A percentile compares a stretch with the other conserved stretches of the same genome.
Evolutionary conservation across 2,113 vertebrate genomes (phyloP).

Genomic region (Marcusenius ussheri): DNA sequence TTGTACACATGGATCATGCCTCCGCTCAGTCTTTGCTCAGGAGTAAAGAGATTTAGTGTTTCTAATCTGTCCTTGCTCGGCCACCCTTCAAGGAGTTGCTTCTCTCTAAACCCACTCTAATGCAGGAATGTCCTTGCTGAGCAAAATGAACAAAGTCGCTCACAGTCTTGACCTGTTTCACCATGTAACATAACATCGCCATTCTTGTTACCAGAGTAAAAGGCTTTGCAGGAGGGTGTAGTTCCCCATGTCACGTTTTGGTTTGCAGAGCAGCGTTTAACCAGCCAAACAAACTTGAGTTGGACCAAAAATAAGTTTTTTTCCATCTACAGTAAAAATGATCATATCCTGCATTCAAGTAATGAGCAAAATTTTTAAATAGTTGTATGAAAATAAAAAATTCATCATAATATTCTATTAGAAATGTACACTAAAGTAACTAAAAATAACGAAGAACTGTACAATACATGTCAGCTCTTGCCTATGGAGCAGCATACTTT

Average conservation of each 20-base stretch:
- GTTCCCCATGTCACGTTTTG: not conserved
- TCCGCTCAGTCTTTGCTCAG: not conserved
- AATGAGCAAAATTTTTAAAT: not conserved
- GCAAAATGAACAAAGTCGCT: not conserved
- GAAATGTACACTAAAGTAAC: not conserved
- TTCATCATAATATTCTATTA: not conserved
- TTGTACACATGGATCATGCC: not conserved
- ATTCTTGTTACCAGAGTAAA: not conserved
- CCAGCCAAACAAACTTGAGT: not conserved
- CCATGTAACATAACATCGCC: not conserved
- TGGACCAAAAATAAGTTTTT: not conserved
- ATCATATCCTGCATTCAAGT: not conserved
- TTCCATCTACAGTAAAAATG: not conserved
- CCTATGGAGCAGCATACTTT: not conserved
- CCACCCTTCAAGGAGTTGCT: not conserved
- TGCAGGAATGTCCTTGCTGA: slow-evolving; percentile 1
- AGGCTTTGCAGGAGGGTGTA: not conserved
- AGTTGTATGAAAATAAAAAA: not conserved
- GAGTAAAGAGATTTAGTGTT: slow-evolving; percentile 8
- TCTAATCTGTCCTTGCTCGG: not conserved
- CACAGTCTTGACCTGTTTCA: not conserved
- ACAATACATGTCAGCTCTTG: not conserved
- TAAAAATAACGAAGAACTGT: not conserved
- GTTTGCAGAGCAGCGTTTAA: not conserved
- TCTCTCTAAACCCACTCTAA: not conserved